Evolutionary conservation across 2,797 vertebrate genomes (phyloP), one percentile per base, ranked within the genome.

Genomic region (Anas georgica): DNA sequence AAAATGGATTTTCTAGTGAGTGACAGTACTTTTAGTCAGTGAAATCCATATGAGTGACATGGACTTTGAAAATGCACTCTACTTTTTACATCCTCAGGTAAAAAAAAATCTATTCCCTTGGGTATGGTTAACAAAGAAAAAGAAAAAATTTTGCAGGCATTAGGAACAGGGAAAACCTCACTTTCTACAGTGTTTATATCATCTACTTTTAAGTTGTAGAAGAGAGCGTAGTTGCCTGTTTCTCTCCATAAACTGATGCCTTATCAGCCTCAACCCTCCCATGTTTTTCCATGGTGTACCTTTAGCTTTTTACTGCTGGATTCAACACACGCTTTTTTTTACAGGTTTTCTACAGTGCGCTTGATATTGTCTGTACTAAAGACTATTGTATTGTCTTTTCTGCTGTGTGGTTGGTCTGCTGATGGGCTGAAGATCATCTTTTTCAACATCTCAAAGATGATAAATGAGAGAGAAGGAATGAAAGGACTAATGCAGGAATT

Each of bases 381-480:
- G 43, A 45, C 43, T 45, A 45, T 20, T 45, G 43, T 45, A 20
- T 45, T 45, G 39, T 43, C 31, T 60, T 75, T 78, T 69, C 23
- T 87, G 21, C 4, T 54, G 6, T 58, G 10, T 74, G 8, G 1
- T 9, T 91, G n/a, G 14, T 46, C 35, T 89, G 48, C 12, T 50
- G 63, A 91, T 11, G 15, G 48, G 28, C 43, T 95, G 21, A 90
- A 83, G 64, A 75, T 56, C 14, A 45, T 88, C 45, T 75, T 7
- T 58, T 87, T 68, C 21, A 59, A 63, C 2, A 66, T 13, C 17
- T 68, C 35, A 43, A 15, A 85, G 22, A 15, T 43, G 25, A 60
- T 26, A 74, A 88, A 75, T 0, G 0, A 81, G 29, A 8, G 75
- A 0, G 3, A 78, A 86, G 64, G 56, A 50, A 35, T 55, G 31